phyloP scores from a whole-genome alignment of 2,113 vertebrate genomes.

The Stigmatopora nigra region DNA sequence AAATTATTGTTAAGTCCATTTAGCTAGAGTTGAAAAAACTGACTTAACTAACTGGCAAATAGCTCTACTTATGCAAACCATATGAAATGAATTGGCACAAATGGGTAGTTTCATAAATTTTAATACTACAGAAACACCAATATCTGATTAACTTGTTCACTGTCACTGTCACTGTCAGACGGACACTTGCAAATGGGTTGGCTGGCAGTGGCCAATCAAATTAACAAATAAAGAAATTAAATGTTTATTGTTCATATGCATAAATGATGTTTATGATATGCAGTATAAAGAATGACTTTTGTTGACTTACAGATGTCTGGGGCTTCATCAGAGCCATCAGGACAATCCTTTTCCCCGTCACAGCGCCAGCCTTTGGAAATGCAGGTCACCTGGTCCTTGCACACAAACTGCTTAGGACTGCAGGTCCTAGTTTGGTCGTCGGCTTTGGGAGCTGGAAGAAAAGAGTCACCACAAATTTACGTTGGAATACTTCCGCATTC shows the following conservation, averaged over 20 bases:
- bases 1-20: neutral
- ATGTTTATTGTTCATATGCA: neutral
- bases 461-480: conserved; percentile 20
- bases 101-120: no score
- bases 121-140: no score
- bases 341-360: conserved; percentile 95
- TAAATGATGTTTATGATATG: neutral
- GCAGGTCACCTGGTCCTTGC: conserved; percentile 93
- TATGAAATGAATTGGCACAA: no score
- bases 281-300: neutral
- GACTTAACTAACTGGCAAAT: no score
- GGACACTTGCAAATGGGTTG: no score
- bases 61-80: no score
- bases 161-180: no score
- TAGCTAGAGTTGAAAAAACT: no score
- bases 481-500: no score
- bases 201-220: no score
- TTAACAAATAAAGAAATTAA: neutral
- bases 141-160: no score
- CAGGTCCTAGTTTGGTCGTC: conserved; percentile 77
- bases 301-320: conserved; percentile 87
- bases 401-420: conserved; percentile 94
- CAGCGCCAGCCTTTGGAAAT: conserved; percentile 98
- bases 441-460: conserved; percentile 69
- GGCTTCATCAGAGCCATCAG: conserved; percentile 92